A percentile compares a stretch with the other conserved stretches of the same genome.
phyloP scores from a whole-genome alignment of 2,888 invertebrate genomes.

The Myopa testacea region DNA sequence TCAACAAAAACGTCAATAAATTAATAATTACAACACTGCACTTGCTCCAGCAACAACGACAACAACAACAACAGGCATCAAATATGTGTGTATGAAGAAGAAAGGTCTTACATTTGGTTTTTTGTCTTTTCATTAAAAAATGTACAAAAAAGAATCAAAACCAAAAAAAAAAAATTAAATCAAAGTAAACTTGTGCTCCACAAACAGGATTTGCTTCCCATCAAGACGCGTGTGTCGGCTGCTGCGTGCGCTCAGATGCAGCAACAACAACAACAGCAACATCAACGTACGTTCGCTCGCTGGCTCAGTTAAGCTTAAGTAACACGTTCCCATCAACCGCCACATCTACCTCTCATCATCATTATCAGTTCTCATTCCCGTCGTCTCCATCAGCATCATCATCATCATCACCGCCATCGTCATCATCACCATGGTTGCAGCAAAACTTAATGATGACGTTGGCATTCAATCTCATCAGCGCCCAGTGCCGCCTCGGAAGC shows the following conservation, averaged over 20 bases:
- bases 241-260: conserved; percentile 20
- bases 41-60: conserved; percentile 26
- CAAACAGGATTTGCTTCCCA: conserved; percentile 53
- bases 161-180: conserved; percentile 38
- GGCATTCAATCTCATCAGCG: conserved; percentile 46
- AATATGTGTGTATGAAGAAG: conserved; percentile 18
- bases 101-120: neutral
- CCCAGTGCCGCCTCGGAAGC: conserved; percentile 32
- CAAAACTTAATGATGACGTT: conserved; percentile 32
- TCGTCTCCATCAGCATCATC: conserved; percentile 35
- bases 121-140: conserved; percentile 14
- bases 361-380: conserved; percentile 28
- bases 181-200: conserved; percentile 31
- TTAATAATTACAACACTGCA: conserved; percentile 51
- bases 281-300: conserved; percentile 39
- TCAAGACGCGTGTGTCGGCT: conserved; percentile 47
- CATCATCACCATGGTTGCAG: conserved; percentile 34
- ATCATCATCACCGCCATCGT: conserved; percentile 43
- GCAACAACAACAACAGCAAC: neutral
- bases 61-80: conserved; percentile 26
- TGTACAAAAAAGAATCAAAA: neutral
- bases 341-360: conserved; percentile 37
- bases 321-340: conserved; percentile 35
- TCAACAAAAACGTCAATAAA: conserved; percentile 49
- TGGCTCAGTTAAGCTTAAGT: conserved; percentile 34